phyloP scores from a whole-genome alignment of 2,888 invertebrate species.

The Galeruca laticollis region DNA sequence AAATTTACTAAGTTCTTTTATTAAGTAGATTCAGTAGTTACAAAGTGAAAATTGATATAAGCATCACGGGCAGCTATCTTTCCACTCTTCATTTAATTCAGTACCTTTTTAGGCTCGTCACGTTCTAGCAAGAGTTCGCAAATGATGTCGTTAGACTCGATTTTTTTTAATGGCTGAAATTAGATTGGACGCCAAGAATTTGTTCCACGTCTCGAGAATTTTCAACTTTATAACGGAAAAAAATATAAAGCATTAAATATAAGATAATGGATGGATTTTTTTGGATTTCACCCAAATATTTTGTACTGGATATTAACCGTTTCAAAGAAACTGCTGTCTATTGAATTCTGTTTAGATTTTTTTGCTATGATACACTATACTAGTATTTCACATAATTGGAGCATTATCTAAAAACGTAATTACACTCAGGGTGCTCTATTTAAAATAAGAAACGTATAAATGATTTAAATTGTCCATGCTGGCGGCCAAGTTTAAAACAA shows the following conservation, averaged over 20 bases:
- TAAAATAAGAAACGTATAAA: too few species aligned
- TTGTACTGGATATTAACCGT: too few species aligned
- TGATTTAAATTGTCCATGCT: too few species aligned
- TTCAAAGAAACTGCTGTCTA: too few species aligned
- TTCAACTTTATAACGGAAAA: constrained; percentile 1
- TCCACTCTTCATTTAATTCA: constrained; percentile 37
- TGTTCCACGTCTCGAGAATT: constrained; percentile 37
- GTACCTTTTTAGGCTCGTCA: constrained; percentile 34
- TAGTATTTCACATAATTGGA: too few species aligned
- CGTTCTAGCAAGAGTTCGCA: constrained; percentile 36
- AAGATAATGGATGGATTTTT: neutral
- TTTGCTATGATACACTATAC: too few species aligned
- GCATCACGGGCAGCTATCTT: constrained; percentile 28
- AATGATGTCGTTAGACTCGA: constrained; percentile 41
- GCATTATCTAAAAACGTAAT: too few species aligned
- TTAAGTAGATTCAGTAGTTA: neutral
- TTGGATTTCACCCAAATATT: neutral
- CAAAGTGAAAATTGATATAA: constrained; percentile 31
- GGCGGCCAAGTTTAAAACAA: too few species aligned
- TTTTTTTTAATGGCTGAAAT: constrained; percentile 47
- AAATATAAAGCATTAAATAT: constrained; percentile 12
- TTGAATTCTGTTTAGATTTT: too few species aligned
- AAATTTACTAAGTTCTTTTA: neutral
- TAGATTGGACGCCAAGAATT: constrained; percentile 43
- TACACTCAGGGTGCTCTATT: too few species aligned